Percentiles rank a stretch among this genome's conserved stretches.
phyloP scores from a whole-genome alignment of 2,113 vertebrate genomes.

The Podiceps cristatus region DNA sequence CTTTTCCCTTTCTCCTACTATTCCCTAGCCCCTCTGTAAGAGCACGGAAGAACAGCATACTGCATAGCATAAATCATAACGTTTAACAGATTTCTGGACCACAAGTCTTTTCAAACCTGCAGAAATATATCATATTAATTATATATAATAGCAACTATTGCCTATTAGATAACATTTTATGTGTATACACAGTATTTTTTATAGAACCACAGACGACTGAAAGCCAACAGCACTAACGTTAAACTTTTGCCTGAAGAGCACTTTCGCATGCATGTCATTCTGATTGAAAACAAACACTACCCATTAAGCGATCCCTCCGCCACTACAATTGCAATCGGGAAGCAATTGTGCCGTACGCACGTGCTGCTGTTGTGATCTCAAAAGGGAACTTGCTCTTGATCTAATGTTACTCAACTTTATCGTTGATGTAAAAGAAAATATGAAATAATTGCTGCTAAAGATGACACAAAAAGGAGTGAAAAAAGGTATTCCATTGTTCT shows the following conservation, averaged over 20 bases:
- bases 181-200: background rate
- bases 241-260: background rate
- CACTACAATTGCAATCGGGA: background rate
- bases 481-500: background rate
- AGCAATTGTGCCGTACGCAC: accelerated
- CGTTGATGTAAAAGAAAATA: background rate
- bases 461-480: background rate
- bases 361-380: background rate
- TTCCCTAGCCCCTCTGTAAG: background rate
- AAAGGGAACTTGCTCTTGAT: background rate
- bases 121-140: background rate
- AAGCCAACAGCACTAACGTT: background rate
- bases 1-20: background rate
- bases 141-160: background rate
- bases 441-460: background rate
- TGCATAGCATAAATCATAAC: background rate
- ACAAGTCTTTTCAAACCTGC: background rate
- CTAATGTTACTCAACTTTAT: background rate
- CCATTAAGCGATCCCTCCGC: background rate
- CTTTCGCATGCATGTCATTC: background rate
- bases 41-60: background rate
- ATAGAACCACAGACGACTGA: background rate
- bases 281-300: background rate
- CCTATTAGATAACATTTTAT: background rate
- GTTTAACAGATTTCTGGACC: background rate